Conservation (phyloP, 2,888 invertebrate genomes). For the Andrena bicolor region DNA sequence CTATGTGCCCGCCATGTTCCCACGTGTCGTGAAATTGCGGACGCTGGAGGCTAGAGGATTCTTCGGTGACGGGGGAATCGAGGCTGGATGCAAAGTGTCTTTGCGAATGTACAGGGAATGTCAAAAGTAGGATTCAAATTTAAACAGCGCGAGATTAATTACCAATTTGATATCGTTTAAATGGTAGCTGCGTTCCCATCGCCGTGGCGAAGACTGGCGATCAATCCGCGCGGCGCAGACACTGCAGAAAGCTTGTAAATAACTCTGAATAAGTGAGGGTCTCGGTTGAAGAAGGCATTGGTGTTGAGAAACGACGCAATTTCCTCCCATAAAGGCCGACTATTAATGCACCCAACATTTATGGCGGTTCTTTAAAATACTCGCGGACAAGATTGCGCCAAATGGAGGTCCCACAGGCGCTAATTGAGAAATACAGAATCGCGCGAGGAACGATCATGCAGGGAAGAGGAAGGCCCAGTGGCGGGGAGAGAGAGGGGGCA, state of each 20-base stretch:
- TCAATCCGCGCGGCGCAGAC: no score
- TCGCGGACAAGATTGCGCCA: slow-evolving; percentile 44
- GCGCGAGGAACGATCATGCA: slow-evolving; percentile 20
- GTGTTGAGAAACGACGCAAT: slow-evolving; percentile 1
- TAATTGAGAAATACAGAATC: slow-evolving; percentile 74
- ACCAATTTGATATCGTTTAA: not conserved
- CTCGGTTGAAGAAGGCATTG: not conserved
- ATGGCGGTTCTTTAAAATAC: slow-evolving; percentile 29
- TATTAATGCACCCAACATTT: slow-evolving; percentile 18
- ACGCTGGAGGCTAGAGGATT: not conserved
- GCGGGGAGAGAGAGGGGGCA: slow-evolving; percentile 14
- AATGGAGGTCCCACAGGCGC: slow-evolving; percentile 52
- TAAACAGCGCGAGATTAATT: no score
- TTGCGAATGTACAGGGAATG: not conserved
- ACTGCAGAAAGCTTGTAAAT: not conserved
- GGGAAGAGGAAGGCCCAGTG: not conserved
- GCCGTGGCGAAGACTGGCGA: no score
- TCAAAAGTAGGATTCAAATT: no score
- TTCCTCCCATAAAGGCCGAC: slow-evolving; percentile 33
- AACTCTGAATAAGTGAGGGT: not conserved
- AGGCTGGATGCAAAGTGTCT: not conserved
- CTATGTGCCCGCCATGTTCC: not conserved
- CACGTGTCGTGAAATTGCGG: slow-evolving; percentile 34
- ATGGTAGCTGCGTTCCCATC: no score
- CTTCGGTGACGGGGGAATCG: not conserved